Evolutionary conservation across 2,113 vertebrate species (phyloP), one percentile per base, ranked within the genome.

Genomic region (Aegypius monachus): DNA sequence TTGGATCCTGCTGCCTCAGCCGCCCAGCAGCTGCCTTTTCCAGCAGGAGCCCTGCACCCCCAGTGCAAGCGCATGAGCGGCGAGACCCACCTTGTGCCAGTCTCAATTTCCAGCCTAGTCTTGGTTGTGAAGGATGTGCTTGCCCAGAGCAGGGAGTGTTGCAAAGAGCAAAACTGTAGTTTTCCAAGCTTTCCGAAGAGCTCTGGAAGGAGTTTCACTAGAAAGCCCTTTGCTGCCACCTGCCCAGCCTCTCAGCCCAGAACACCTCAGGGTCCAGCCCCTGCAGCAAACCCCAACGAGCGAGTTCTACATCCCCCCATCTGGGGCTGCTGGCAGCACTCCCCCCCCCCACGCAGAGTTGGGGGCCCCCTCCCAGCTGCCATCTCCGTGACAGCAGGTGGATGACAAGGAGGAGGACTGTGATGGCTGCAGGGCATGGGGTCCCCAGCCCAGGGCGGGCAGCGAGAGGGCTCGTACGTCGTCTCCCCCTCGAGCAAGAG

Each of bases 51-150:
- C n/a, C 42, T 63, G 34, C 31, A 27, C 0, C 1, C 18, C 36
- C 14, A 13, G 32, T 2, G 6, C 17, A 48, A 55, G 22, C 31
- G 43, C 47, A 48, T 0, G 6, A 75, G 26, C 55, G 56, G 22
- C 0, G 0, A 92, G 61, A 27, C 9, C 31, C 4, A 3, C 27
- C 32, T 19, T 0, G 0, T 48, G 12, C 31, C 62, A 63, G 17
- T 38, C 68, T 53, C 34, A 20, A 2, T 52, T 73, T 86, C 67
- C 52, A 59, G 38, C 34, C 67, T 32, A 25, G 40, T 32, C 43
- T 61, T 59, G 45, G 7, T 78, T 0, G 0, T 38, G 42, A 63
- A 43, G 70, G 42, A 31, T 31, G 25, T 13, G 29, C 38, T 40
- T 59, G 43, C 20, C 23, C 43, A 45, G 27, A 71, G 23, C 48